phyloP scores from a whole-genome alignment of 2,888 invertebrate genomes.

The Periphyllus acericola region DNA sequence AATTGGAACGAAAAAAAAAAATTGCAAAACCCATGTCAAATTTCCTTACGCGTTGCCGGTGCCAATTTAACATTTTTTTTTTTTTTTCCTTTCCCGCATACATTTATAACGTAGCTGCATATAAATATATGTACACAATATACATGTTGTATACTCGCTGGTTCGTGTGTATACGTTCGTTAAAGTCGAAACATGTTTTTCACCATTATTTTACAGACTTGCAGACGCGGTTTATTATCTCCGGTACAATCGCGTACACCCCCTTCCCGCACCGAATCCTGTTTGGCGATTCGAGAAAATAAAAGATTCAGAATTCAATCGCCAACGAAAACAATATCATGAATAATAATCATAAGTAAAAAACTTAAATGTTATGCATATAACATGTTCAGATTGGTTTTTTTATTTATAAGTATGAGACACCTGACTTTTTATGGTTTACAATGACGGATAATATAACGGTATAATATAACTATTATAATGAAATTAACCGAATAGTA shows the following conservation, averaged over 20 bases:
- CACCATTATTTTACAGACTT: constrained; percentile 25
- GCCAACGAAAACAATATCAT: constrained; percentile 9
- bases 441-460: constrained; percentile 23
- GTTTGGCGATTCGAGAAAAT: constrained; percentile 28
- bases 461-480: neutral
- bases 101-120: neutral
- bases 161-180: constrained; percentile 6
- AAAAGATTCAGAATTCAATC: neutral
- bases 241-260: neutral
- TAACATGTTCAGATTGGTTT: constrained; percentile 2
- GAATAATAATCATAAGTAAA: constrained; percentile 29
- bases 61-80: constrained; percentile 24
- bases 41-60: constrained; percentile 1
- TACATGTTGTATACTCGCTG: neutral
- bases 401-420: neutral
- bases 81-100: neutral
- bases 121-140: no score
- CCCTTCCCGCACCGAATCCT: neutral
- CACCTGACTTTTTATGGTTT: neutral
- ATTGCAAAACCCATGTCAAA: neutral
- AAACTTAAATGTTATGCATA: constrained; percentile 13
- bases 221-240: constrained; percentile 39
- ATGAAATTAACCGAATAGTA: neutral
- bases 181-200: constrained; percentile 36
- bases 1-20: neutral